A percentile compares a stretch with the other conserved stretches of the same genome.
These are phyloP conservation scores for Coremacera marginata DNA, from an alignment of 2,888 invertebrate species.

Conservation along the genomic window DNA sequence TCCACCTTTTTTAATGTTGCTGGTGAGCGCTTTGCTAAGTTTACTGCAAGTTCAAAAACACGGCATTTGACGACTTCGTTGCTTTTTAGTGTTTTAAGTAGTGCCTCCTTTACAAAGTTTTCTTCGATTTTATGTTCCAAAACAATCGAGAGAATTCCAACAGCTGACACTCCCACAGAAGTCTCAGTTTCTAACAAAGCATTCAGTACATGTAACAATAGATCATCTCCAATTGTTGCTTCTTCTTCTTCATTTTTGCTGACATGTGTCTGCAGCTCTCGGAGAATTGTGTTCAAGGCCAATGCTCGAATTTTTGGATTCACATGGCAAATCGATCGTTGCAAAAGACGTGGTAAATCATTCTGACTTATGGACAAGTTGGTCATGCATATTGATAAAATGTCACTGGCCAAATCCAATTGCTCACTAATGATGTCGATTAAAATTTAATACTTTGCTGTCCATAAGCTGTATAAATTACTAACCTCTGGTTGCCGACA, in stretches of 20 bases:
- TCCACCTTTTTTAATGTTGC: constrained; percentile 74
- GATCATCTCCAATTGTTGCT: constrained; percentile 49
- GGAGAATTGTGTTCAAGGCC: constrained; percentile 75
- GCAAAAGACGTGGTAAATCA: constrained; percentile 73
- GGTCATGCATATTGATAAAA: constrained; percentile 75
- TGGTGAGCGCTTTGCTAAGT: constrained; percentile 75
- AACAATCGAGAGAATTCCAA: constrained; percentile 56
- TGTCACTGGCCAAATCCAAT: constrained; percentile 75
- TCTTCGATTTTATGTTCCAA: constrained; percentile 54
- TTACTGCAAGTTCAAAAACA: constrained; percentile 72
- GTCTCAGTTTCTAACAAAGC: constrained; percentile 59
- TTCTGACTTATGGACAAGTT: constrained; percentile 74
- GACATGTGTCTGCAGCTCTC: constrained; percentile 50
- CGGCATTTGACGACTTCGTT: constrained; percentile 61
- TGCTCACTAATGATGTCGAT: constrained; percentile 71
- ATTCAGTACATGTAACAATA: constrained; percentile 57
- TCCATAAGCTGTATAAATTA: neutral
- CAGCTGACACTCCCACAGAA: constrained; percentile 55
- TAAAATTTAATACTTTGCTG: neutral
- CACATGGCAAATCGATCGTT: constrained; percentile 75
- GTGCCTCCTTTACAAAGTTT: constrained; percentile 47
- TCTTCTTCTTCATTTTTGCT: neutral
- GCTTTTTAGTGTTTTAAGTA: constrained; percentile 53
- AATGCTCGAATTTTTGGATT: constrained; percentile 75
- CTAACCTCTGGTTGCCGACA: neutral